These are phyloP conservation scores for Hetaerina titia DNA, from an alignment of 2,888 invertebrate genomes.

Conservation along the genomic window DNA sequence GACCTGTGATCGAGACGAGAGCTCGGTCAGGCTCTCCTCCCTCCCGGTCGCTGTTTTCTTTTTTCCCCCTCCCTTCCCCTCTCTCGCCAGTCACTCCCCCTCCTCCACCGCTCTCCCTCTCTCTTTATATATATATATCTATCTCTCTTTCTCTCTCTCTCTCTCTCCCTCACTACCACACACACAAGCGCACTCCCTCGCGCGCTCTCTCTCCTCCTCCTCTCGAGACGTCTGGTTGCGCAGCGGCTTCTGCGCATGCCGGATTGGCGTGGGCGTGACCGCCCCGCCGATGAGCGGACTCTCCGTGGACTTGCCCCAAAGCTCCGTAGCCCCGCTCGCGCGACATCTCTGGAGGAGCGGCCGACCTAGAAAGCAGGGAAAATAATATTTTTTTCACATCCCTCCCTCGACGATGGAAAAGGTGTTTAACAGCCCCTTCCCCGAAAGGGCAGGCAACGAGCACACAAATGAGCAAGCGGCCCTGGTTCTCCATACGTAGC, in stretches of 20 bases:
- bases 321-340: not conserved
- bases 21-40: not conserved
- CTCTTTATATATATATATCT: not conserved
- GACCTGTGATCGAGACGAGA: constrained; percentile 28
- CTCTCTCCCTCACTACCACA: not conserved
- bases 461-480: too few relatives aligned
- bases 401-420: too few relatives aligned
- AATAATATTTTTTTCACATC: too few relatives aligned
- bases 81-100: not conserved
- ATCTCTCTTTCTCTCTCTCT: not conserved
- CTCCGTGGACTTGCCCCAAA: not conserved
- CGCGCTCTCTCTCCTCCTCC: not conserved
- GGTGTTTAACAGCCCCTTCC: too few relatives aligned
- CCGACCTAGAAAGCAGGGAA: not conserved
- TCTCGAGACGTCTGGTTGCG: constrained; percentile 48
- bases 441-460: too few relatives aligned
- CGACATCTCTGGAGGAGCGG: constrained; percentile 24
- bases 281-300: not conserved
- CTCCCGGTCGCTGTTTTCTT: not conserved
- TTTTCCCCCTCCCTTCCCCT: not conserved
- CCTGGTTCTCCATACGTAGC: too few relatives aligned
- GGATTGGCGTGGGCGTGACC: constrained; percentile 48
- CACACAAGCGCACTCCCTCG: not conserved
- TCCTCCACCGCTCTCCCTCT: not conserved
- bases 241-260: constrained; percentile 56